Percentiles rank a stretch among this genome's conserved stretches.
phyloP scores from a whole-genome alignment of 2,797 vertebrate genomes.

The Pangasius larnaudii region DNA sequence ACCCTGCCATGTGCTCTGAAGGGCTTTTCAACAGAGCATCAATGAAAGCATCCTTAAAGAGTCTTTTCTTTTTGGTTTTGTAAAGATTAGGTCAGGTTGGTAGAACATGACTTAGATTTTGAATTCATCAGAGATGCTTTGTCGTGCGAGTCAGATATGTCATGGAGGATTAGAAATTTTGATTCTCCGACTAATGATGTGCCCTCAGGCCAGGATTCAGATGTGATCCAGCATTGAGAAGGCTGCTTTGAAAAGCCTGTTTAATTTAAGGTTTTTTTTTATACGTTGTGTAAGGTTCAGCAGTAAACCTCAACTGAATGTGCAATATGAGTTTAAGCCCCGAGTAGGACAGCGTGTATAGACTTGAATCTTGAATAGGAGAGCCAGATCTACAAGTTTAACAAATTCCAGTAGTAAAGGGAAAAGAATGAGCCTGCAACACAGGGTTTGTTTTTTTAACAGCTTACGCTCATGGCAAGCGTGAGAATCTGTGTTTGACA shows the following conservation, averaged over 20 bases:
- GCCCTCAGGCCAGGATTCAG: constrained; percentile 40
- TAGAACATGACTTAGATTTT: constrained; percentile 71
- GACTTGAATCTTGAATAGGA: constrained; percentile 34
- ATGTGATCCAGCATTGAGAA: constrained; percentile 40
- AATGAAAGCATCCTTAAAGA: constrained; percentile 68
- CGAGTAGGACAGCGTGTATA: constrained; percentile 3
- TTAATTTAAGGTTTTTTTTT: neutral
- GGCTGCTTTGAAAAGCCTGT: constrained; percentile 31
- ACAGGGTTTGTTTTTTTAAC: constrained; percentile 37
- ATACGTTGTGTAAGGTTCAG: constrained; percentile 27
- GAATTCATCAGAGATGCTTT: constrained; percentile 71
- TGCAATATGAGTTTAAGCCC: constrained; percentile 18
- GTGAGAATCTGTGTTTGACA: constrained; percentile 55
- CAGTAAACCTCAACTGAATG: constrained; percentile 32
- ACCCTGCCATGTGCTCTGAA: constrained; percentile 51
- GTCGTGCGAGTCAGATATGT: constrained; percentile 74
- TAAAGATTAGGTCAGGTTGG: constrained; percentile 76
- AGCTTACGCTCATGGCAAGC: constrained; percentile 43
- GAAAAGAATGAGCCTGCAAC: constrained; percentile 6
- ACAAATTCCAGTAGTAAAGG: constrained; percentile 38
- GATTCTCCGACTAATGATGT: constrained; percentile 51
- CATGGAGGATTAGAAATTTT: constrained; percentile 75
- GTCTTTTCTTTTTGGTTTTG: constrained; percentile 63
- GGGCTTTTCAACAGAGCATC: constrained; percentile 53
- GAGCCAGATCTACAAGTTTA: constrained; percentile 19